These are phyloP conservation scores for Melanotaenia pygmaea DNA, from an alignment of 2,797 vertebrate species.

Conservation along the genomic window DNA sequence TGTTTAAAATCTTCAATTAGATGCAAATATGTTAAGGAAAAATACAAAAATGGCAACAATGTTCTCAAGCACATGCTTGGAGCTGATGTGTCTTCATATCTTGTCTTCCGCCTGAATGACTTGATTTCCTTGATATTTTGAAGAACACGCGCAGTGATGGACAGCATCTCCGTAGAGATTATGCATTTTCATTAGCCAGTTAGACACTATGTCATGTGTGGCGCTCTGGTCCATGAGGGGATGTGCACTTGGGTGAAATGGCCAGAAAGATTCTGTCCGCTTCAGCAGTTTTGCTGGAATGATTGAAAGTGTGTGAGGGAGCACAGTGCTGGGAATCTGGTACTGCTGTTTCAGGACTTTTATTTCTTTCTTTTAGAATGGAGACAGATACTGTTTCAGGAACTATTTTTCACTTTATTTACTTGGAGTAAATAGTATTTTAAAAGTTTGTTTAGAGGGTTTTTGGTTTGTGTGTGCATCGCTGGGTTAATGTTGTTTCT, in stretches of 20 bases:
- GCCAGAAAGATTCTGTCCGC: constrained; percentile 70
- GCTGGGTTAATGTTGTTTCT: not conserved
- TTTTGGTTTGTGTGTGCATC: constrained; percentile 10
- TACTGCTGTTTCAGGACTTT: constrained; percentile 75
- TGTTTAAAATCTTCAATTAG: not conserved
- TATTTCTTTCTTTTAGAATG: constrained; percentile 11
- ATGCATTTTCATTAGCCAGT: constrained; percentile 68
- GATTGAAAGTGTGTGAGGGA: constrained; percentile 63
- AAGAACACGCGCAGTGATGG: constrained; percentile 37
- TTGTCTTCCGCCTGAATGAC: constrained; percentile 3
- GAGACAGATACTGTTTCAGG: constrained; percentile 50
- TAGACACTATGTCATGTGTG: constrained; percentile 64
- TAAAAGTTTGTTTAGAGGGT: not conserved
- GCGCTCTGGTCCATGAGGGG: constrained; percentile 51
- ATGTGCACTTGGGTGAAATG: constrained; percentile 68
- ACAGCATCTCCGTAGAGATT: constrained; percentile 66
- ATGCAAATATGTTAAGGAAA: constrained; percentile 1
- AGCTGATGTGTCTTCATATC: constrained; percentile 32
- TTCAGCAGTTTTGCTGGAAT: constrained; percentile 77
- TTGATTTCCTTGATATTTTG: constrained; percentile 23
- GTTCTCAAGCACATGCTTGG: not conserved
- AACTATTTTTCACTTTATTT: constrained; percentile 26
- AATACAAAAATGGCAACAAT: not conserved
- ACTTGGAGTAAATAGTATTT: not conserved
- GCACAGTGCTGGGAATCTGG: constrained; percentile 57